Evolutionary conservation across 2,888 invertebrate species (phyloP).

Genomic region (Oscheius sp.): DNA sequence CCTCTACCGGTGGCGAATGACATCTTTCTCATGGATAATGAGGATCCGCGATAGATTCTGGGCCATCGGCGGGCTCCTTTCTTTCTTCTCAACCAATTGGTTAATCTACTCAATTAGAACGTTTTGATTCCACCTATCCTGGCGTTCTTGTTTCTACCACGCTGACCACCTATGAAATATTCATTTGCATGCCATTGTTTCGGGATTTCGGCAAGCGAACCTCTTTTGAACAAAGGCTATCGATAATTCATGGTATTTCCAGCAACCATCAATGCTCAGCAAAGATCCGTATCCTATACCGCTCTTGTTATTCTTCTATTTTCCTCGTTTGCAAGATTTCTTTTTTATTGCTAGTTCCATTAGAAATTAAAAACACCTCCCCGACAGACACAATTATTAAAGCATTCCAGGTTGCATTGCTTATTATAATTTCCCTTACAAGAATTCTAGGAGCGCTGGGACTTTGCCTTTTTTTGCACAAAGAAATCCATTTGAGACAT

Average conservation of each 20-base stretch:
- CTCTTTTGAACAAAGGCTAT: conserved; percentile 14
- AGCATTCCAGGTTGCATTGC: too few species aligned
- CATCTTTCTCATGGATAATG: background rate
- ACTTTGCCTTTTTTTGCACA: background rate
- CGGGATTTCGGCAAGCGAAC: conserved; percentile 26
- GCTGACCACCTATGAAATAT: conserved; percentile 30
- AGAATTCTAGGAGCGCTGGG: background rate
- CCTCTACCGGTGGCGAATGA: background rate
- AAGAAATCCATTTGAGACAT: background rate
- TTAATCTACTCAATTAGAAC: conserved; percentile 4
- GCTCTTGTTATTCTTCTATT: background rate
- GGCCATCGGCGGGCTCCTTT: conserved; percentile 13
- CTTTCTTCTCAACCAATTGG: background rate
- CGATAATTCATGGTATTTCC: conserved; percentile 20
- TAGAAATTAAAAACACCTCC: background rate
- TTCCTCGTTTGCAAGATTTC: background rate
- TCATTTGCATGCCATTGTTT: conserved; percentile 23
- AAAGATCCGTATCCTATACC: conserved; percentile 13
- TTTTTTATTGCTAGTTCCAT: background rate
- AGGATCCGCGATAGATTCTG: conserved; percentile 3
- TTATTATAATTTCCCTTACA: background rate
- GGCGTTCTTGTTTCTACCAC: conserved; percentile 22
- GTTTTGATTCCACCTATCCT: background rate
- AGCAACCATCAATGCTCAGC: conserved; percentile 11
- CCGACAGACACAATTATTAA: too few species aligned